Base-by-base conservation (phyloP, 2,888 invertebrate genomes). In the Cybosia mesomella region DNA sequence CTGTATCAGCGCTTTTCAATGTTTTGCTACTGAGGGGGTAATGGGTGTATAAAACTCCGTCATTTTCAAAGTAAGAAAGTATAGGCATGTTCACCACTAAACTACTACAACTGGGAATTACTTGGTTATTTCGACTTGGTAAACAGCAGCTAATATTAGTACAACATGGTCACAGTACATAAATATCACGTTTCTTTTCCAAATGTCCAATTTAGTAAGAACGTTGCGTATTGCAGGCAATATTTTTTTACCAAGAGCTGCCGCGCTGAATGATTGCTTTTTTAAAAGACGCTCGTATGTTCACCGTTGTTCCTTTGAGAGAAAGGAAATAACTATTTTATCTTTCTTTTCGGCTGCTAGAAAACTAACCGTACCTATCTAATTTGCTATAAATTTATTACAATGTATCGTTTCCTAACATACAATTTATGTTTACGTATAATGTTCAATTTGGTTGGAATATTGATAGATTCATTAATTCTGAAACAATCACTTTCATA, bases 211-310 rank as follows among this genome's bases (percentile, higher is more conserved):
- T 79, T 78, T 73, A 64, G 62, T 67, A 55, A 70, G 71, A 67
- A 73, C 66, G 57, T 68, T 64, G 68, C 72, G 76, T 75, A 80
- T 80, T 72, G 82, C 68, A 64, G 74, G 82, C 80, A 81, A 79
- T 82, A 79, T 82, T 82, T 83, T 81, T 82, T 82, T 82, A 77
- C 74, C 77, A 70, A 76, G 68, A 68, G 63, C 67, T 73, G 49
- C 66, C 28, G 32, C 54, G 74, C 70, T 77, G 77, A 83, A 82
- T 72, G 81, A 83, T 83, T 74, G 76, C 75, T 82, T 79, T 75
- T 82, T 83, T 75, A 53, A 79, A 78, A 81, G 73, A 78, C 59
- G 68, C 68, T 61, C 54, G 53, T 69, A 68, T 64, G 63, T 63
- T 65, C 53, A 22, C 66, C 32, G 67, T 65, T 80, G 64, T 58